Percentiles rank a stretch among this genome's conserved stretches.
Evolutionary conservation across 2,797 vertebrate genomes (phyloP).

Genomic region (Gymnodraco acuticeps): DNA sequence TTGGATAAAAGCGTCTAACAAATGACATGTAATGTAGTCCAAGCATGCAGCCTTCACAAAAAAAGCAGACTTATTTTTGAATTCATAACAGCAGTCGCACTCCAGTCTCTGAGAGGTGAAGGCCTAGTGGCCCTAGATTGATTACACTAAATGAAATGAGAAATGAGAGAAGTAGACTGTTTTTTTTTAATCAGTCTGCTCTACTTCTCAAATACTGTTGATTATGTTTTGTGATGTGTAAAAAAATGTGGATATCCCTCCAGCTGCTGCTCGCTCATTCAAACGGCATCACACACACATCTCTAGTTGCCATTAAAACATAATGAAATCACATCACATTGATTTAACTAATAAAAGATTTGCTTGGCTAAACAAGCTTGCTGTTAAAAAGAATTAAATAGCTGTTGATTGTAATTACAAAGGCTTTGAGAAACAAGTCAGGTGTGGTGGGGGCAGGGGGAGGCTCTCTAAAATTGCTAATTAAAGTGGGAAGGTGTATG

Average conservation of each 20-base stretch:
- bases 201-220: slow-evolving; percentile 12
- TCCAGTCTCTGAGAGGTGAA: neutral
- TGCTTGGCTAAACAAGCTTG: slow-evolving; percentile 28
- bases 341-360: slow-evolving; percentile 35
- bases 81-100: slow-evolving; percentile 18
- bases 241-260: slow-evolving; percentile 31
- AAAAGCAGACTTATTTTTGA: neutral
- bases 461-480: slow-evolving; percentile 55
- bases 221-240: slow-evolving; percentile 32
- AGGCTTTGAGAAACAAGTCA: slow-evolving; percentile 39
- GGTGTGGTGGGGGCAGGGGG: slow-evolving; percentile 33
- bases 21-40: too few relatives aligned
- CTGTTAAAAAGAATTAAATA: slow-evolving; percentile 16
- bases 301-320: neutral
- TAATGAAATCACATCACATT: slow-evolving; percentile 27
- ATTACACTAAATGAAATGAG: slow-evolving; percentile 8
- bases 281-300: slow-evolving; percentile 8
- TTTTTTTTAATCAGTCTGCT: neutral
- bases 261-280: slow-evolving; percentile 6
- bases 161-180: neutral
- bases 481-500: slow-evolving; percentile 77
- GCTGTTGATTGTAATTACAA: slow-evolving; percentile 28
- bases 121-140: slow-evolving; percentile 9
- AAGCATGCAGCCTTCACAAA: neutral
- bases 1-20: too few relatives aligned